Evolutionary conservation across 1,140 invertebrate genomes (phyloP), one percentile per base, ranked within the genome.

Genomic region (Hypothenemus hampei): DNA sequence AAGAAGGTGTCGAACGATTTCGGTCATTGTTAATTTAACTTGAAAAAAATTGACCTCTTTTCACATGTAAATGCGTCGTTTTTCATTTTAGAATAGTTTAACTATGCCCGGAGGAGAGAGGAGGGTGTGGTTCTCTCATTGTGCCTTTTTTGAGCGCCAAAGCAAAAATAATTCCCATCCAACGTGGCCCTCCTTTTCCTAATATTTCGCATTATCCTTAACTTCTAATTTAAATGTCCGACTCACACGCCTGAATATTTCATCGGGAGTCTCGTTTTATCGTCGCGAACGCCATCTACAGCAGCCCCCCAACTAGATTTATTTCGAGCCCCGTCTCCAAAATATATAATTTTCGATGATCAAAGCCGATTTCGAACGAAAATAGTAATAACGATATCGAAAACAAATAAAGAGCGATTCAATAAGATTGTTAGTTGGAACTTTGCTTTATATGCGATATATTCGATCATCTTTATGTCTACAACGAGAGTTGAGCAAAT

Each of bases 401-500:
- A 46, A 50, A 58, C 49, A 64, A 66, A 66, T 56, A 60, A 39
- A 31, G 8, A 41, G 22, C 37, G n/a, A 18, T 45, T 45, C 40
- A 37, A 65, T 52, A 57, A 62, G 53, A 65, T 62, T 58, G 58
- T 57, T 41, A n/a, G 60, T 60, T 56, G 60, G n/a, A n/a, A 59
- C 61, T 65, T 36, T 58, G 35, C 50, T 35, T 40, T 49, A 35
- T 60, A 59, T 60, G 65, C 62, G 44, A 56, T 61, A 66, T 66
- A 47, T 35, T 47, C 45, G 45, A 47, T 47, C 45, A 47, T 35
- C 45, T 47, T 47, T 47, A 47, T 47, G 45, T 47, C 45, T 47
- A 47, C 45, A 65, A 65, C 65, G 65, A 66, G 65, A 63, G 65
- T 48, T 63, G 31, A 54, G 65, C 60, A 66, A 66, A 66, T 65